A percentile compares a stretch with the other conserved stretches of the same genome.
These are phyloP conservation scores for Helicoverpa armigera DNA, from an alignment of 1,140 invertebrate genomes.

Conservation along the genomic window DNA sequence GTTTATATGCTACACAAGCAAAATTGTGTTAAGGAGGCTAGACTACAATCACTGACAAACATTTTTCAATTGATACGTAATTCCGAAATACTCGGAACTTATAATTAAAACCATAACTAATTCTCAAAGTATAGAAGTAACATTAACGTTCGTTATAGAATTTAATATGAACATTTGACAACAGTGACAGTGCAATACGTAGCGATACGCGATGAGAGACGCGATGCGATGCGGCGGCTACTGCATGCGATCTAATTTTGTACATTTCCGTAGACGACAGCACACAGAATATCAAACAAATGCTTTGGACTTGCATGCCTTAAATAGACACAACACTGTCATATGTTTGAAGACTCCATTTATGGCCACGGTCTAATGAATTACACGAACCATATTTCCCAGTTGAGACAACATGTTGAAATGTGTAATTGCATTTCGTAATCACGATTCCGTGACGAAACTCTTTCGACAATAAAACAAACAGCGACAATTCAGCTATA, in stretches of 20 bases:
- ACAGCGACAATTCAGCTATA: slow-evolving; percentile 32
- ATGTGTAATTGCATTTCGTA: slow-evolving; percentile 6
- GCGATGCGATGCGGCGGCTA: slow-evolving; percentile 4
- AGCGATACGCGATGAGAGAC: no score
- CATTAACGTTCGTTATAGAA: no score
- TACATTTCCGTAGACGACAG: slow-evolving; percentile 26
- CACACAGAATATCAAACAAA: slow-evolving; percentile 2
- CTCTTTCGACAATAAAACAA: slow-evolving; percentile 17
- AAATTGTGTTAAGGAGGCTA: no score
- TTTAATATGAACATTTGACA: neutral
- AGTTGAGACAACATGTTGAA: neutral
- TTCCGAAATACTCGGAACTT: no score
- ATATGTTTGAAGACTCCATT: neutral
- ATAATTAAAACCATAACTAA: no score
- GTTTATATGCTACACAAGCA: no score
- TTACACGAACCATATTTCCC: neutral
- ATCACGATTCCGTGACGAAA: slow-evolving; percentile 22
- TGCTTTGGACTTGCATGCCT: neutral
- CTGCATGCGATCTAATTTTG: slow-evolving; percentile 26
- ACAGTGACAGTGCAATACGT: neutral
- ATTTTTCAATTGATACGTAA: no score
- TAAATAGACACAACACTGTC: neutral
- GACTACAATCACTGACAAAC: no score
- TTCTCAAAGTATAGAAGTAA: no score
- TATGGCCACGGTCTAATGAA: neutral